Evolutionary conservation across 2,888 invertebrate genomes (phyloP).

Genomic region (Drosophila mimica): DNA sequence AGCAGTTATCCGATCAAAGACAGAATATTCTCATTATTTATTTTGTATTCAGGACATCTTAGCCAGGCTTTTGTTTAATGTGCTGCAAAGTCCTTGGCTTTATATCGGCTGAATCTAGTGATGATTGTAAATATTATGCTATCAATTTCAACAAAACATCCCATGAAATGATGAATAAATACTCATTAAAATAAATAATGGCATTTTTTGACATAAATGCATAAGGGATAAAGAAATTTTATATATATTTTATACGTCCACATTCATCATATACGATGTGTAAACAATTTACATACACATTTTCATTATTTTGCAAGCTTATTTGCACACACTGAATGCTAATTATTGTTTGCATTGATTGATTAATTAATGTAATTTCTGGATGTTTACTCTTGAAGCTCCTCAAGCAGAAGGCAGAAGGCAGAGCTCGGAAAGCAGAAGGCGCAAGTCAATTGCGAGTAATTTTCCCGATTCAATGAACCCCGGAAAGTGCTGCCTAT

Average conservation of each 20-base stretch:
- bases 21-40: constrained; percentile 9
- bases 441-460: background rate
- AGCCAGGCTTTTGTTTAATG: background rate
- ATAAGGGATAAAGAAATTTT: background rate
- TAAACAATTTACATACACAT: background rate
- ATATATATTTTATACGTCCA: background rate
- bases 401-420: background rate
- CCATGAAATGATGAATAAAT: background rate
- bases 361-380: constrained; percentile 41
- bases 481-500: constrained; percentile 25
- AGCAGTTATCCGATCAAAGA: constrained; percentile 6
- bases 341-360: constrained; percentile 37
- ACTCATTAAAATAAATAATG: background rate
- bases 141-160: background rate
- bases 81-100: background rate
- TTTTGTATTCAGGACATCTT: background rate
- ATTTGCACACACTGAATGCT: constrained; percentile 33
- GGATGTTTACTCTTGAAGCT: constrained; percentile 37
- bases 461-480: constrained; percentile 40
- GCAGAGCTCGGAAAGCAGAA: background rate
- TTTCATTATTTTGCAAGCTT: constrained; percentile 17
- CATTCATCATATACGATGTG: background rate
- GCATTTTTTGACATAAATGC: background rate
- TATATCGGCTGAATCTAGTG: background rate
- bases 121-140: background rate